A percentile compares a stretch with the other conserved stretches of the same genome.
phyloP scores from a whole-genome alignment of 2,113 vertebrate species.

The Xyliphius kryptos region DNA sequence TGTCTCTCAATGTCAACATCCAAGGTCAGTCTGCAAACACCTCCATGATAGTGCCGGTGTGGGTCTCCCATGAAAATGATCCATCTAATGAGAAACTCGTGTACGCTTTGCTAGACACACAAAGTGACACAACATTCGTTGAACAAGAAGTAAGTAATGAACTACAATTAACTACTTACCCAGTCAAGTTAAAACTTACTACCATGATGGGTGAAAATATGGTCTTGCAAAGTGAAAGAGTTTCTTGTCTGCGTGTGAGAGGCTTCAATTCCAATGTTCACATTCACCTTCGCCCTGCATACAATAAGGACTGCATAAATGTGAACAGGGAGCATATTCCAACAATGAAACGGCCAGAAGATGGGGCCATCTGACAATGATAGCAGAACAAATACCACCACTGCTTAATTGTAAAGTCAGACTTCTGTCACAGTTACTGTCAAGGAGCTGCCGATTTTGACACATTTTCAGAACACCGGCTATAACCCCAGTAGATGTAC shows the following conservation, averaged over 20 bases:
- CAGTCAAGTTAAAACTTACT: not conserved
- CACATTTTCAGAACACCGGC: no score
- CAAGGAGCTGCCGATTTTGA: no score
- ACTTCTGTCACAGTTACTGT: constrained; percentile 1
- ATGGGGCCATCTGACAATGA: not conserved
- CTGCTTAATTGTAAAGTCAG: constrained; percentile 16
- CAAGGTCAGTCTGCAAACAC: not conserved
- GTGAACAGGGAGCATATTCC: not conserved
- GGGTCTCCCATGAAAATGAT: not conserved
- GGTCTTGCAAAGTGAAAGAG: constrained; percentile 5
- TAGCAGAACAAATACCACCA: not conserved
- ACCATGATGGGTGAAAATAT: constrained; percentile 6
- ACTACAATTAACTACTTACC: not conserved
- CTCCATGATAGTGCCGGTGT: not conserved
- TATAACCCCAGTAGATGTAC: constrained; percentile 21
- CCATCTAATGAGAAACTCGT: not conserved
- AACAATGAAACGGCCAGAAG: not conserved
- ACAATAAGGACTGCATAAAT: constrained; percentile 2
- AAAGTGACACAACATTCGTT: not conserved
- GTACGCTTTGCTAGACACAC: not conserved
- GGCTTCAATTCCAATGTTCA: constrained; percentile 1
- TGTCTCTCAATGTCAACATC: not conserved
- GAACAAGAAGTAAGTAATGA: not conserved
- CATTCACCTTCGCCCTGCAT: constrained; percentile 3
- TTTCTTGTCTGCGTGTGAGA: not conserved